Percentiles rank a stretch among this genome's conserved stretches.
Conservation (phyloP, 2,888 invertebrate species). For the Papilio gigon region DNA sequence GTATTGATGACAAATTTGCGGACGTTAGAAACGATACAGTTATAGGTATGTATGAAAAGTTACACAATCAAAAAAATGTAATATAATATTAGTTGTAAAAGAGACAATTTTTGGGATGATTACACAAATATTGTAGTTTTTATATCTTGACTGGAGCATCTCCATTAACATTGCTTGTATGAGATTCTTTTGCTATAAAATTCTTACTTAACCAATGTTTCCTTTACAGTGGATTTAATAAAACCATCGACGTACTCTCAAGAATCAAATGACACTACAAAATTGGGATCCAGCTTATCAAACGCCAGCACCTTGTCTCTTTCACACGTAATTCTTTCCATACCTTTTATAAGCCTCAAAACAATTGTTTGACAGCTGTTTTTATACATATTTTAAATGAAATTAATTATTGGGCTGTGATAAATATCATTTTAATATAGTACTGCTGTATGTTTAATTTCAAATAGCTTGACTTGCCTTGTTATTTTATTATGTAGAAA, state of each 20-base stretch:
- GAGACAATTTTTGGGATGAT: too few relatives aligned
- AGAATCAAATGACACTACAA: conserved; percentile 66
- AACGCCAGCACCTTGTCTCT: conserved; percentile 47
- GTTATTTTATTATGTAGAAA: background rate
- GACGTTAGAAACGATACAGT: conserved; percentile 87
- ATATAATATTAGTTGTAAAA: too few relatives aligned
- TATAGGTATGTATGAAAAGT: conserved; percentile 77
- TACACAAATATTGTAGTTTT: too few relatives aligned
- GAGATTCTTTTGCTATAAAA: too few relatives aligned
- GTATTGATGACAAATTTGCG: conserved; percentile 87
- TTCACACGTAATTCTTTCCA: conserved; percentile 49
- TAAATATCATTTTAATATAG: conserved; percentile 32
- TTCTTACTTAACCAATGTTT: too few relatives aligned
- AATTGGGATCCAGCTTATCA: conserved; percentile 63
- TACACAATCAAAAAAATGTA: background rate
- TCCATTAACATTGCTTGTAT: too few relatives aligned
- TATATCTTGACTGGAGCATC: too few relatives aligned
- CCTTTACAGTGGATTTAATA: conserved; percentile 74
- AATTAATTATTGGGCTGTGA: conserved; percentile 42
- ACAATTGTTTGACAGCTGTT: conserved; percentile 61
- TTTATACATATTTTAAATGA: conserved; percentile 44
- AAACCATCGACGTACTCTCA: conserved; percentile 62
- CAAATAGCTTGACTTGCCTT: conserved; percentile 1
- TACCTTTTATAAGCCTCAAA: conserved; percentile 55
- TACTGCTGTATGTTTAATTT: conserved; percentile 17